phyloP scores from a whole-genome alignment of 2,888 invertebrate genomes.

The Anthrax anthrax region DNA sequence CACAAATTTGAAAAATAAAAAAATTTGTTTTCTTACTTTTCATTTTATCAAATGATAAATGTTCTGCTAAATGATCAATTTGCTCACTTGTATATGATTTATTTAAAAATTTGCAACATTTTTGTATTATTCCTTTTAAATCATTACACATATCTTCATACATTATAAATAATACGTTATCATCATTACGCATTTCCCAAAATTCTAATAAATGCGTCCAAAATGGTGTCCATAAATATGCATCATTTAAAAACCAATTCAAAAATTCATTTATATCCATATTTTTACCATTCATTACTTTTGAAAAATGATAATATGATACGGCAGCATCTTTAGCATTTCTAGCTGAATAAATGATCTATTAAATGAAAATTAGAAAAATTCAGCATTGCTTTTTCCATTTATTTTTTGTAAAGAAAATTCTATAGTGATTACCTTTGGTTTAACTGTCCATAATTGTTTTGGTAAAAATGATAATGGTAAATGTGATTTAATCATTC shows the following conservation, averaged over 20 bases:
- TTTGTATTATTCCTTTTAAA: conserved; percentile 19
- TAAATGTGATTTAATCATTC: conserved; percentile 28
- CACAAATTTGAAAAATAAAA: not conserved
- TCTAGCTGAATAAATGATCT: conserved; percentile 65
- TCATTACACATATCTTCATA: conserved; percentile 28
- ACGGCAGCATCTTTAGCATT: conserved; percentile 72
- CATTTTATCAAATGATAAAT: conserved; percentile 26
- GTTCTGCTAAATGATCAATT: conserved; percentile 18
- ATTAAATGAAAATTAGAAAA: not conserved
- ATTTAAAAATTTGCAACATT: conserved; percentile 20
- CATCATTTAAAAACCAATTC: conserved; percentile 16
- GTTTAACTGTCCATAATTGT: conserved; percentile 27
- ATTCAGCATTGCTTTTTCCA: too few relatives aligned
- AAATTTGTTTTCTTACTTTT: conserved; percentile 13
- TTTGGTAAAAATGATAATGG: conserved; percentile 25
- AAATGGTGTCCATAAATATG: conserved; percentile 25
- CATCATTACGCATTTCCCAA: conserved; percentile 25
- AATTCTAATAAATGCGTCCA: conserved; percentile 30
- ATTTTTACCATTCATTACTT: conserved; percentile 13
- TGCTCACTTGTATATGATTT: conserved; percentile 16
- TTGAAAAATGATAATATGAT: conserved; percentile 50
- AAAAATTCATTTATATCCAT: conserved; percentile 16
- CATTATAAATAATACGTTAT: conserved; percentile 25
- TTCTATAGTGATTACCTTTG: conserved; percentile 18
- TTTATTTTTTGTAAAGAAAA: too few relatives aligned